Conservation (phyloP, 2,113 vertebrate genomes). For the Sterrhoptilus dennistouni region DNA sequence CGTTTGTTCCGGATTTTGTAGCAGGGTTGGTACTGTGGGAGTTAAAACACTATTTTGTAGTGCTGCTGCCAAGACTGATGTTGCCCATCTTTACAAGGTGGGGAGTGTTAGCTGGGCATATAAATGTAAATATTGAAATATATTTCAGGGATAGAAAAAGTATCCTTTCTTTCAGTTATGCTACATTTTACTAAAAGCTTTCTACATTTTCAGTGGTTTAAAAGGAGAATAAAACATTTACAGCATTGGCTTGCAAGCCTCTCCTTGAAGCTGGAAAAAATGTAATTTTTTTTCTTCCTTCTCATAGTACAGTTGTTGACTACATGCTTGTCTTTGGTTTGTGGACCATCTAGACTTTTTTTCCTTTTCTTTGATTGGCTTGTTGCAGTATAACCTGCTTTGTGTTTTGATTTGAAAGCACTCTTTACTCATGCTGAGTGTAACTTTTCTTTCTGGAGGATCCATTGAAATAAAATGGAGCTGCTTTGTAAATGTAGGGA, state of each 20-base stretch:
- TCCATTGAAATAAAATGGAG: neutral
- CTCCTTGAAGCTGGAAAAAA: neutral
- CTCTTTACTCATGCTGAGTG: neutral
- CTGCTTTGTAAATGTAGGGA: neutral
- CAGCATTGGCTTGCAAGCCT: neutral
- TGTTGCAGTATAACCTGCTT: neutral
- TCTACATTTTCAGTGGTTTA: neutral
- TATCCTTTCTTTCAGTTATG: neutral
- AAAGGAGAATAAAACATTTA: neutral
- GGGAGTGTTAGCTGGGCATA: neutral
- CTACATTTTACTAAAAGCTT: neutral
- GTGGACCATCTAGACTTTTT: neutral
- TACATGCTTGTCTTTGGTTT: neutral
- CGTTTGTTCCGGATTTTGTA: neutral
- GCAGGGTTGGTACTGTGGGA: neutral
- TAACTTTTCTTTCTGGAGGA: neutral
- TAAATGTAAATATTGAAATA: neutral
- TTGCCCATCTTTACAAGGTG: neutral
- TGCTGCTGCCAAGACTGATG: neutral
- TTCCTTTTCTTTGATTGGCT: neutral
- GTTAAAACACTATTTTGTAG: neutral
- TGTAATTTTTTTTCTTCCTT: neutral
- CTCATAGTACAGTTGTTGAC: neutral
- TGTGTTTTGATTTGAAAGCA: neutral
- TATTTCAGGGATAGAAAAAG: neutral